Base-by-base conservation (phyloP, 2,113 vertebrate species). In the Tympanuchus pallidicinctus region DNA sequence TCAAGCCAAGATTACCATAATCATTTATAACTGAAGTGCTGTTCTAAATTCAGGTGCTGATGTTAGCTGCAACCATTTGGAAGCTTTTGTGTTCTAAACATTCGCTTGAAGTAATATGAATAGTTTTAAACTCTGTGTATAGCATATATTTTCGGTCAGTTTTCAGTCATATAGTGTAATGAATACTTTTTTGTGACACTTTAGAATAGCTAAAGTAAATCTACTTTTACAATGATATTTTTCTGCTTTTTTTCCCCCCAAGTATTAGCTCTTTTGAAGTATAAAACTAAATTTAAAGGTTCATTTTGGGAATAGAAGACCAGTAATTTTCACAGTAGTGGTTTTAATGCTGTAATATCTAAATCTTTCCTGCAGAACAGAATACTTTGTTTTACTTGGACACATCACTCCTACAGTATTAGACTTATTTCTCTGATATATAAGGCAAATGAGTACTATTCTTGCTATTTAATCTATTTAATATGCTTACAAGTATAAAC, bases 381-480 rank as follows among this genome's bases (percentile, higher is more conserved):
- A 64, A 81, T 34, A 34, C 1, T 24, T 5, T 17, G 7, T 13
- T 52, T 77, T 85, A 57, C 8, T 60, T 78, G 16, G 18, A 56
- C 15, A 8, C 3, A 2, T 48, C 72, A 27, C 20, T 84, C 67
- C 4, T 42, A 21, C 0, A 8, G 5, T 59, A 22, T 4, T 72
- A 32, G 30, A 11, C 13, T 22, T 63, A n/a, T 61, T 82, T 88
- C 21, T 57, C 57, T 70, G 11, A 14, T 2, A 30, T 47, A 78
- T 2, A 9, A 16, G 5, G 6, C 8, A 74, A 87, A 65, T 4
- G 11, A 57, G 3, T 7, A 30, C 17, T 21, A 43, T 9, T 78
- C 15, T 52, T 71, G 13, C 3, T 78, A 8, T 63, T 75, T 52
- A 38, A 42, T 52, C 4, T 45, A 28, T 15, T 54, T 67, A 47